Evolutionary conservation across 1,140 invertebrate species (phyloP), one percentile per base, ranked within the genome.

Genomic region (Euwallacea fornicatus): DNA sequence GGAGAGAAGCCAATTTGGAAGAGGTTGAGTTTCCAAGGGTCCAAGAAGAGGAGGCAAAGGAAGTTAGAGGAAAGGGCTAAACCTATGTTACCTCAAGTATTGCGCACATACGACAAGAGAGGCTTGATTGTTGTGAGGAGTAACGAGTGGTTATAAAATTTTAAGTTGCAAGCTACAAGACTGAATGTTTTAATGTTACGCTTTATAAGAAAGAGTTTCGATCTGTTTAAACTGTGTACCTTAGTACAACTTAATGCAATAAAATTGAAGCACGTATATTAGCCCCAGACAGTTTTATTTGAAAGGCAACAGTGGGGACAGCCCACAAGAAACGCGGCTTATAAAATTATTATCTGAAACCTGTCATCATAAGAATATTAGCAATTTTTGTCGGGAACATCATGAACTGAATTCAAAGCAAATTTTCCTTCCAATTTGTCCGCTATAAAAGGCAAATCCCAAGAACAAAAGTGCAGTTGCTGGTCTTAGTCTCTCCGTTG

Each of bases 71-170:
- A 74, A n/a, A 69, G 72, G 46, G 68, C 21, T 16, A 73, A 74
- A 50, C 74, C 74, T 11, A 63, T 74, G 13, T 67, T 77, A 64
- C 68, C 76, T 9, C 65, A 59, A 11, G 76, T 77, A n/a, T 43
- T 77, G 47, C 56, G 71, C 10, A 77, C 76, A 16, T 77, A 77
- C 56, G 76, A 77, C 55, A 77, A 74, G 41, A 58, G 47, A 59
- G 62, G 44, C 47, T n/a, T 64, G 46, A 50, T 50, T 33, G 2
- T 53, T 2, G 21, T 16, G 21, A 61, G 64, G 7, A 53, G 16
- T 21, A 44, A 60, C 8, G 60, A 59, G 4, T 69, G 72, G 60
- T 56, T 73, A 44, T 73, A 63, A 63, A 4, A 50, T 11, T 50
- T 50, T 50, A 33, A 33, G 21, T 33, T 33, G 21, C 21, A 33